Evolutionary conservation across 2,888 invertebrate species (phyloP).

Genomic region (Epinotia brunnichana): DNA sequence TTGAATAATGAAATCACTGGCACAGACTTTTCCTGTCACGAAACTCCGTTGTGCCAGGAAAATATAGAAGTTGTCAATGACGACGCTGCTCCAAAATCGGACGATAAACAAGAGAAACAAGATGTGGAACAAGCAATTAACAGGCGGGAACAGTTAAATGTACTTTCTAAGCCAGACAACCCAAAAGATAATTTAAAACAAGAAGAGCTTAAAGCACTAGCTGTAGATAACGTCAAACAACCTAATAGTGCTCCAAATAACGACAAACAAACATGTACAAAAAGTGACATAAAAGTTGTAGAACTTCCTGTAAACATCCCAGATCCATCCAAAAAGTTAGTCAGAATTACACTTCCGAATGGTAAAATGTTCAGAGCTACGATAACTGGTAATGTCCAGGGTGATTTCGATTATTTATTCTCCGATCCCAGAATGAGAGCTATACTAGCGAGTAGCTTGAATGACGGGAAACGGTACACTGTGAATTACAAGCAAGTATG

Average conservation of each 20-base stretch:
- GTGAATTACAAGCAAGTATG: slow-evolving; percentile 70
- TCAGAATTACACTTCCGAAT: slow-evolving; percentile 66
- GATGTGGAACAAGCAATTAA: not conserved
- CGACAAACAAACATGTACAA: slow-evolving; percentile 47
- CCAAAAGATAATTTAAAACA: not conserved
- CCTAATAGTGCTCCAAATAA: not conserved
- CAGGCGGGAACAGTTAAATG: not conserved
- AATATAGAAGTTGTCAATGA: not conserved
- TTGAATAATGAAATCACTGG: not conserved
- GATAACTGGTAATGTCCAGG: slow-evolving; percentile 60
- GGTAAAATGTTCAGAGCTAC: slow-evolving; percentile 69
- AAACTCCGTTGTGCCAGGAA: slow-evolving; percentile 8
- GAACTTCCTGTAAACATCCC: slow-evolving; percentile 53
- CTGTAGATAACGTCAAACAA: not conserved
- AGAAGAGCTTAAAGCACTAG: not conserved
- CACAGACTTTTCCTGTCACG: not conserved
- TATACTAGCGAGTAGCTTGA: slow-evolving; percentile 57
- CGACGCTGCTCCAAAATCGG: not conserved
- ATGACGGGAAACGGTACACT: slow-evolving; percentile 57
- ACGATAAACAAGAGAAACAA: not conserved
- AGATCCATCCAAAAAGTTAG: slow-evolving; percentile 57
- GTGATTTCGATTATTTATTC: slow-evolving; percentile 63
- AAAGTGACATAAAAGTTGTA: slow-evolving; percentile 58
- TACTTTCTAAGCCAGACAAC: not conserved
- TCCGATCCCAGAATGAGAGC: slow-evolving; percentile 61